phyloP scores from a whole-genome alignment of 2,113 vertebrate genomes.

The Herpetotheres cachinnans region DNA sequence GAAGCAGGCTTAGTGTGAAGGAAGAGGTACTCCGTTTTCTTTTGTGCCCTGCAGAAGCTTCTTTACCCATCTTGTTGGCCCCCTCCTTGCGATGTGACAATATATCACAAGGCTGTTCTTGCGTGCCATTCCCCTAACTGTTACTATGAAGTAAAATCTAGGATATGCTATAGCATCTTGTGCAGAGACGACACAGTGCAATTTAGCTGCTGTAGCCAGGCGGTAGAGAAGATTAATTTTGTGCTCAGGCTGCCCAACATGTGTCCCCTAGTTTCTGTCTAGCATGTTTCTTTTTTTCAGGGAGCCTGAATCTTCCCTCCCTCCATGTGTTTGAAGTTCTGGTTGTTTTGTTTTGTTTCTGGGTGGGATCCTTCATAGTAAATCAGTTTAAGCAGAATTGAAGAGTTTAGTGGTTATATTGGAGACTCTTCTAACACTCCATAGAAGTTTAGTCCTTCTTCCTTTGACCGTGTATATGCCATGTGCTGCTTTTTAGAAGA shows the following conservation, averaged over 20 bases:
- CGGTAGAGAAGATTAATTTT: not conserved
- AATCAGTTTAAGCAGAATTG: slow-evolving; percentile 1
- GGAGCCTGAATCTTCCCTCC: not conserved
- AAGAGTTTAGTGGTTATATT: slow-evolving; percentile 40
- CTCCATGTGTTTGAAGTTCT: not conserved
- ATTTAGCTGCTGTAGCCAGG: not conserved
- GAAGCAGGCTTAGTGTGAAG: not conserved
- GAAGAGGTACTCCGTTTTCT: not conserved
- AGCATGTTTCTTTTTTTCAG: not conserved
- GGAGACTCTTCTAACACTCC: slow-evolving; percentile 24
- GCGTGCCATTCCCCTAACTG: not conserved
- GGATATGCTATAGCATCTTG: not conserved
- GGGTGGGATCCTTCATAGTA: slow-evolving; percentile 53
- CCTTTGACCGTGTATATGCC: not conserved
- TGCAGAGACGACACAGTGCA: not conserved
- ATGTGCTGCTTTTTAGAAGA: not conserved
- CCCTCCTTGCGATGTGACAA: not conserved
- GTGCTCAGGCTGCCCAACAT: not conserved
- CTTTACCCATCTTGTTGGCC: not conserved
- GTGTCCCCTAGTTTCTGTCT: not conserved
- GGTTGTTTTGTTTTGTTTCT: slow-evolving; percentile 71
- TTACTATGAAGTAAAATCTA: not conserved
- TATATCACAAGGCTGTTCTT: not conserved
- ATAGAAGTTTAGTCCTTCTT: not conserved
- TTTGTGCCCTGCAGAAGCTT: not conserved